phyloP scores from a whole-genome alignment of 2,113 vertebrate species.

The Pedionomus torquatus region DNA sequence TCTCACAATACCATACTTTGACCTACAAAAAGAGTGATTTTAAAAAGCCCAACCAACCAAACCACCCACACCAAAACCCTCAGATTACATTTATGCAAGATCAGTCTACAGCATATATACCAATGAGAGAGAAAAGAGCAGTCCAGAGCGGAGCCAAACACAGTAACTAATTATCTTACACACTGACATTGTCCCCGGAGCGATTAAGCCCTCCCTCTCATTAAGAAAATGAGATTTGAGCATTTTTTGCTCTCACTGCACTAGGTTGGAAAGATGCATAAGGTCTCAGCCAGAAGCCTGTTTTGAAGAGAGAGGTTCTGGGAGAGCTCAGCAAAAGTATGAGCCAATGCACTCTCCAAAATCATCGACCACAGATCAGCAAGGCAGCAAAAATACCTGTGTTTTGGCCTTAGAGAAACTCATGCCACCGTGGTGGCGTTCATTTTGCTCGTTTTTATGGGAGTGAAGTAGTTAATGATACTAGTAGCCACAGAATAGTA shows the following conservation, averaged over 20 bases:
- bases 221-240: neutral
- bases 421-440: neutral
- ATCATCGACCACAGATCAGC: neutral
- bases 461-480: neutral
- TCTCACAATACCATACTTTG: neutral
- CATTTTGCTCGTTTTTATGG: neutral
- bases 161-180: neutral
- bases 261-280: fast-evolving
- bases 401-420: neutral
- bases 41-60: neutral
- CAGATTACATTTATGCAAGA: neutral
- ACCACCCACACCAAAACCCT: neutral
- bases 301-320: neutral
- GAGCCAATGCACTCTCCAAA: neutral
- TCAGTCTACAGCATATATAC: neutral
- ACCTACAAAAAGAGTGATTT: neutral
- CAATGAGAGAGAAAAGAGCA: neutral
- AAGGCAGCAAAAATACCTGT: neutral
- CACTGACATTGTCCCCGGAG: neutral
- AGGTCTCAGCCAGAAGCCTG: neutral
- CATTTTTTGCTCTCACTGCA: neutral
- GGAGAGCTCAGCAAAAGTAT: neutral
- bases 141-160: neutral
- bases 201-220: neutral
- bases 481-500: neutral